A percentile compares a stretch with the other conserved stretches of the same genome.
Conservation (phyloP, 2,888 invertebrate species). For the Cephus pygmeus region DNA sequence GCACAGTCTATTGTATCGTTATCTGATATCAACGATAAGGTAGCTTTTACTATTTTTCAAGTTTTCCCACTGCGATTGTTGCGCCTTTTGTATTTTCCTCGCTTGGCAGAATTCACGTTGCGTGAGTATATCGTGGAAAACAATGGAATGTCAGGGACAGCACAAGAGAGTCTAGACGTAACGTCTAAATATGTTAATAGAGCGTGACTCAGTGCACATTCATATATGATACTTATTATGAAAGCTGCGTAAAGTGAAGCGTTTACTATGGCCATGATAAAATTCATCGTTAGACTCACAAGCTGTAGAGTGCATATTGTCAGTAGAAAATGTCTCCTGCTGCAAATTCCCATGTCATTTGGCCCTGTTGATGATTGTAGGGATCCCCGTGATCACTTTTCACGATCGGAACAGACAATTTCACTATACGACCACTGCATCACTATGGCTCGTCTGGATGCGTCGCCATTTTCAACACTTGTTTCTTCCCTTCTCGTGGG, state of each 20-base stretch:
- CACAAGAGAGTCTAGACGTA: neutral
- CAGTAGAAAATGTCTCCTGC: constrained; percentile 65
- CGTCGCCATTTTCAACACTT: constrained; percentile 50
- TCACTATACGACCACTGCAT: constrained; percentile 33
- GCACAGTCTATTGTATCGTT: neutral
- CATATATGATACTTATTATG: neutral
- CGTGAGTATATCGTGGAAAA: neutral
- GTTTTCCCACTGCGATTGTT: neutral
- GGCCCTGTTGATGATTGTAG: constrained; percentile 22
- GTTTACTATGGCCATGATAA: neutral
- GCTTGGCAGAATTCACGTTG: neutral
- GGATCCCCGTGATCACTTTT: constrained; percentile 18
- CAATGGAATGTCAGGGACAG: neutral
- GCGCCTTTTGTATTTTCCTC: neutral
- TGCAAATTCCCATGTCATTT: constrained; percentile 66
- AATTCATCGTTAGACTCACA: constrained; percentile 52
- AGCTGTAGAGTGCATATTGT: constrained; percentile 66
- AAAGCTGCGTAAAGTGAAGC: neutral
- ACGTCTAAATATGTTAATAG: neutral
- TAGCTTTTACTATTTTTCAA: neutral
- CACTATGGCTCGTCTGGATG: constrained; percentile 36
- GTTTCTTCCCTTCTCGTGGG: constrained; percentile 34
- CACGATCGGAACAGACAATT: constrained; percentile 17
- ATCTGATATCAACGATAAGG: neutral
- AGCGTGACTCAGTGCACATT: constrained; percentile 10